Percentiles rank a stretch among this genome's conserved stretches.
phyloP scores from a whole-genome alignment of 2,113 vertebrate species.

The Nesogale talazaci region DNA sequence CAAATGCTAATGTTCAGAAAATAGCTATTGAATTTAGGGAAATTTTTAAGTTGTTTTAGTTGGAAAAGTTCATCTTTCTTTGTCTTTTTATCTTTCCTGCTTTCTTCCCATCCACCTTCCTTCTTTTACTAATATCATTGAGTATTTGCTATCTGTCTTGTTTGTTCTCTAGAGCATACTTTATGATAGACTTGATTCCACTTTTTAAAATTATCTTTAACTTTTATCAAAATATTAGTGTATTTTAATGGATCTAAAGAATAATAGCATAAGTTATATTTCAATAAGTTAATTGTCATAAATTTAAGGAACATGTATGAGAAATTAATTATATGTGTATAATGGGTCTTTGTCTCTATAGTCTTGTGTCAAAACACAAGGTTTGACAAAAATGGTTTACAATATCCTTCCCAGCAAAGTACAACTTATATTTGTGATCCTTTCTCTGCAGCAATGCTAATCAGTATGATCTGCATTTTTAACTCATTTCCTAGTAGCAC shows the following conservation, averaged over 20 bases:
- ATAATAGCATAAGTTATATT: background rate
- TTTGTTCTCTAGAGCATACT: background rate
- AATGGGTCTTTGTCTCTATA: background rate
- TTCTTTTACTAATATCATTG: conserved; percentile 32
- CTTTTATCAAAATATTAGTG: conserved; percentile 24
- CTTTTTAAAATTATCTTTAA: background rate
- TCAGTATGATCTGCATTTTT: background rate
- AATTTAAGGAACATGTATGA: background rate
- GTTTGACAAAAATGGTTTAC: background rate
- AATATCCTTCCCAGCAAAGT: background rate
- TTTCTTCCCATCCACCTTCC: background rate
- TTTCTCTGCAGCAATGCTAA: background rate
- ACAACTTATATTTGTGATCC: background rate
- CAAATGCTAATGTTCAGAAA: conserved; percentile 35
- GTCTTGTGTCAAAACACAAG: background rate
- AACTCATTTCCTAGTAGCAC: background rate
- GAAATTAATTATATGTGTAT: background rate
- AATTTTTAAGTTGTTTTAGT: conserved; percentile 46
- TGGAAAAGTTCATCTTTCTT: background rate
- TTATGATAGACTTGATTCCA: background rate
- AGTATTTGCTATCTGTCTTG: background rate
- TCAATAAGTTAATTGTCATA: background rate
- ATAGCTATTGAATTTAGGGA: conserved; percentile 30
- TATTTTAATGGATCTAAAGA: background rate
- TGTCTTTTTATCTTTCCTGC: no score